Conservation (phyloP, 2,797 vertebrate species). For the Thripadectes ignobilis region DNA sequence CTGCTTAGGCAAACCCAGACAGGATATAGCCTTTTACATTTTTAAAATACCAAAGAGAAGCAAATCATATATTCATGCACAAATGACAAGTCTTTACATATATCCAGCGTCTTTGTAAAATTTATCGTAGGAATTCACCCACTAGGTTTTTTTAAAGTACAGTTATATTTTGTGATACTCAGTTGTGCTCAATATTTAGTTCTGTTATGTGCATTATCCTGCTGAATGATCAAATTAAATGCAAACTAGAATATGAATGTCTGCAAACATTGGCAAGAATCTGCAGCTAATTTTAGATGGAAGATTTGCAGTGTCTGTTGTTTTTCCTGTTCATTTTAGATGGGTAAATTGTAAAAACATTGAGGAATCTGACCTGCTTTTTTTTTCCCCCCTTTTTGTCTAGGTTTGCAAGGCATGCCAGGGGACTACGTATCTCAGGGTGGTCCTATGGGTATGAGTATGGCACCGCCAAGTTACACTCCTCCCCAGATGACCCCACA, state of each 20-base stretch:
- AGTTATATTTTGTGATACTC: slow-evolving; percentile 80
- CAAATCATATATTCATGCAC: slow-evolving; percentile 69
- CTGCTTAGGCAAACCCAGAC: slow-evolving; percentile 47
- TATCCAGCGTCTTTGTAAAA: slow-evolving; percentile 71
- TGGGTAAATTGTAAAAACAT: slow-evolving; percentile 76
- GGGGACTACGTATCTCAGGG: slow-evolving; percentile 97
- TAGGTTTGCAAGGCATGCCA: slow-evolving; percentile 96
- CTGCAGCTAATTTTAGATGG: slow-evolving; percentile 84
- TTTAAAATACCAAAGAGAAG: slow-evolving; percentile 69
- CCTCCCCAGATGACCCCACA: slow-evolving; percentile 92
- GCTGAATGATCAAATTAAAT: slow-evolving; percentile 83
- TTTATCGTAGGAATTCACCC: slow-evolving; percentile 77
- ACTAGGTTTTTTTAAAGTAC: slow-evolving; percentile 76
- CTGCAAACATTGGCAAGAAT: slow-evolving; percentile 84
- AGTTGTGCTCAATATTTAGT: slow-evolving; percentile 83
- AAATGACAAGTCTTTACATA: slow-evolving; percentile 74
- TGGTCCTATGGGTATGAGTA: slow-evolving; percentile 98
- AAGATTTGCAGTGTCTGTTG: slow-evolving; percentile 84
- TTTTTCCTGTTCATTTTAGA: slow-evolving; percentile 79
- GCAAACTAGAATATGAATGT: slow-evolving; percentile 85
- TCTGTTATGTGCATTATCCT: slow-evolving; percentile 84
- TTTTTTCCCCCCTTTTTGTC: slow-evolving; percentile 67
- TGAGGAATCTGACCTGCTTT: slow-evolving; percentile 79
- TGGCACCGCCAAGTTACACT: slow-evolving; percentile 92
- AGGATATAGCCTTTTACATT: slow-evolving; percentile 61